Evolutionary conservation across 2,113 vertebrate genomes (phyloP).

Genomic region (Regulus satrapa): DNA sequence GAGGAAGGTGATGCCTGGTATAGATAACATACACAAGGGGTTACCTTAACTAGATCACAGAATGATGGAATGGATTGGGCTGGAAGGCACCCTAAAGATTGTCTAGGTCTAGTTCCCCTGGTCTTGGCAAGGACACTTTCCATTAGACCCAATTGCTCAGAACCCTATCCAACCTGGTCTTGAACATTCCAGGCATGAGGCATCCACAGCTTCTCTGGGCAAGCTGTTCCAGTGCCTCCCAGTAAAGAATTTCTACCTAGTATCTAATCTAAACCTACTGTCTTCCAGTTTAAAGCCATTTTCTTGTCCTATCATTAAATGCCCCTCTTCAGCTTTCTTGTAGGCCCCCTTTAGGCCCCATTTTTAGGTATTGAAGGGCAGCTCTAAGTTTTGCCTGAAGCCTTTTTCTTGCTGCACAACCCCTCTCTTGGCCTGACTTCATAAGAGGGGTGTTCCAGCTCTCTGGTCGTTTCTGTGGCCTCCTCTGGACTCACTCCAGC

Average conservation of each 20-base stretch:
- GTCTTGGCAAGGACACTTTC: not conserved
- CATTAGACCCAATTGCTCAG: not conserved
- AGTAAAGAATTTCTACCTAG: not conserved
- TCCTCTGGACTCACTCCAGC: not conserved
- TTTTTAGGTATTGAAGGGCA: not conserved
- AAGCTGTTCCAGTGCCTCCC: not conserved
- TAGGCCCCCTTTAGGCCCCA: not conserved
- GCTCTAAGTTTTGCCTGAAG: not conserved
- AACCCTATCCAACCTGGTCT: not conserved
- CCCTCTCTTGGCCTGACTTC: not conserved
- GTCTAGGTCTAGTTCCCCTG: not conserved
- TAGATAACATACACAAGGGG: not conserved
- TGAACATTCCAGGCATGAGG: not conserved
- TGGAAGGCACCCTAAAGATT: not conserved
- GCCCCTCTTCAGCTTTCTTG: not conserved
- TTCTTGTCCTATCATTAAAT: not conserved
- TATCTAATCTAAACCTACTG: not conserved
- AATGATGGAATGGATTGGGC: not conserved
- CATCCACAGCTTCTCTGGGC: not conserved
- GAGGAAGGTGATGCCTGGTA: not conserved
- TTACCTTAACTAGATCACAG: not conserved
- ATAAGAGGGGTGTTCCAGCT: not conserved
- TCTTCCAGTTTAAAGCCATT: not conserved
- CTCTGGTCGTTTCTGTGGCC: not conserved
- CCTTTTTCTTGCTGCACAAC: not conserved